Evolutionary conservation across 2,113 vertebrate genomes (phyloP), one percentile per base, ranked within the genome.

Genomic region (Bubalus kerabau): DNA sequence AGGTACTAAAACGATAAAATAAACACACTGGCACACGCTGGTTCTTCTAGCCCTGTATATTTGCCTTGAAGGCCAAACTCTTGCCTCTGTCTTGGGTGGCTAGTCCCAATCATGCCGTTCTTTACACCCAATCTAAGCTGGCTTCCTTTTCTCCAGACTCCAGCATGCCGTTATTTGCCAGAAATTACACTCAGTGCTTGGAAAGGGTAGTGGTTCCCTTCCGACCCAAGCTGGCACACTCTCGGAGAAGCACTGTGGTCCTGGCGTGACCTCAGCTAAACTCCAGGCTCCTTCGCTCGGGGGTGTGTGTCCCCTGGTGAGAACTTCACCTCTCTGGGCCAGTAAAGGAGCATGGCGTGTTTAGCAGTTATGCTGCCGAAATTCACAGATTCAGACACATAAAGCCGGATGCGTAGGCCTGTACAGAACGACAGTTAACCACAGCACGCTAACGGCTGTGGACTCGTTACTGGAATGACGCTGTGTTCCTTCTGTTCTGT

Each of bases 381-480:
- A 74, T 43, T 7, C 16, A 12, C 23, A 0, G 0, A 71, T 50
- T 17, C 40, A 59, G 26, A 26, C 9, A 40, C 1, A 8, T 9
- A 26, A 43, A 43, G 46, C 32, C 14, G 1, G 46, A 28, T 5
- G 10, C 4, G 14, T 0, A 1, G 87, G 54, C 43, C 24, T 23
- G 7, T n/a, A 15, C 40, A 3, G 2, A 40, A 11, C 0, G 0
- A 11, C 0, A 76, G 48, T 67, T 36, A 32, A 60, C 1, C 14
- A 7, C 32, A 60, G 9, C 50, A 9, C 0, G 26, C 43, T 26
- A 50, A 32, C 0, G 1, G 26, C 19, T 13, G 1, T 14, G 57
- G 14, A 59, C 1, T 9, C 26, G 54, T 57, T 46, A 7, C 1
- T 21, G 24, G 21, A 11, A 28, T 7, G 4, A 16, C 4, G 24